Evolutionary conservation across 2,888 invertebrate genomes (phyloP).

Genomic region (Timandra comae): DNA sequence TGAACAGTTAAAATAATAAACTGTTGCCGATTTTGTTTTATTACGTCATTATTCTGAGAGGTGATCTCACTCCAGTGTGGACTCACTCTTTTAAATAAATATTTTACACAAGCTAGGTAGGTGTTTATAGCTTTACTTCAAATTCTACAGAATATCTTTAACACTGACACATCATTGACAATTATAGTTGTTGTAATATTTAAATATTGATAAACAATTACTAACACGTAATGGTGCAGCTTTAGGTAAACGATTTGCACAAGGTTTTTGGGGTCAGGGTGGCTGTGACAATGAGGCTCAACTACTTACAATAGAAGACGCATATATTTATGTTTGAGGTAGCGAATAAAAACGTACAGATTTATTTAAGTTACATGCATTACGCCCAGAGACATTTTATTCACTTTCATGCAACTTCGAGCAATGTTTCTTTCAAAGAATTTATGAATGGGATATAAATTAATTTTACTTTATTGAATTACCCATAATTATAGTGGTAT

Average conservation of each 20-base stretch:
- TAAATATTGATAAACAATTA: constrained; percentile 7
- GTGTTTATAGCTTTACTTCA: too few relatives aligned
- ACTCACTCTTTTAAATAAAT: constrained; percentile 1
- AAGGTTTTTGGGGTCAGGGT: constrained; percentile 23
- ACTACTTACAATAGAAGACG: too few relatives aligned
- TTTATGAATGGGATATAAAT: constrained; percentile 23
- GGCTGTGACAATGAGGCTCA: constrained; percentile 16
- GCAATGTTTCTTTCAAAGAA: too few relatives aligned
- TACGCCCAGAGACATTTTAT: constrained; percentile 1
- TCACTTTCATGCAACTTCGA: constrained; percentile 1
- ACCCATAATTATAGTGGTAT: constrained; percentile 17
- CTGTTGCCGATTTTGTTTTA: constrained; percentile 12
- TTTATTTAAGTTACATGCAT: neutral
- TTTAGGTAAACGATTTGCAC: constrained; percentile 21
- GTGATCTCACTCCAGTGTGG: constrained; percentile 8
- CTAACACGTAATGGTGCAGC: constrained; percentile 21
- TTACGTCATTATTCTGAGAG: constrained; percentile 12
- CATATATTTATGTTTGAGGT: too few relatives aligned
- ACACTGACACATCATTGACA: too few relatives aligned
- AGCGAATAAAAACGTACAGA: too few relatives aligned
- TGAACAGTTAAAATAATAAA: too few relatives aligned
- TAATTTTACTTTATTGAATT: constrained; percentile 20
- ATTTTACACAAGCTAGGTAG: too few relatives aligned
- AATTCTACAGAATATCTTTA: too few relatives aligned
- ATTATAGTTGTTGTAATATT: too few relatives aligned